phyloP scores from a whole-genome alignment of 2,113 vertebrate species.

The Bubo blakistoni region DNA sequence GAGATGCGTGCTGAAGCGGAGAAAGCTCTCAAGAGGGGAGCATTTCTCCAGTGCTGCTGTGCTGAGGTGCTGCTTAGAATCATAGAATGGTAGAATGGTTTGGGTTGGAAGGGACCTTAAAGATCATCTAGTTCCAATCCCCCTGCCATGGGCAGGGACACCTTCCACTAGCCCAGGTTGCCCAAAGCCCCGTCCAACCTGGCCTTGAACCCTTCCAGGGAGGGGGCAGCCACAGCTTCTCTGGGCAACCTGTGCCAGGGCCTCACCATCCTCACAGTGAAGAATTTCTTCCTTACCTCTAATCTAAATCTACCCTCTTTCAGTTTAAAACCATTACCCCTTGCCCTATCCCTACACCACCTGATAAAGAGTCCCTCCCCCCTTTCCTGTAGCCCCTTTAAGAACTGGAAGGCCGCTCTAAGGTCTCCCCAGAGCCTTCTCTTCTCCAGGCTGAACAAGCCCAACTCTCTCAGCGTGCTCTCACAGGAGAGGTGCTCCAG shows the following conservation, averaged over 20 bases:
- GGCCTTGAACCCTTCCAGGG: background rate
- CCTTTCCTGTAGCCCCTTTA: background rate
- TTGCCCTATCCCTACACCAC: fast-evolving
- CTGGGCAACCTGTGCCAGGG: background rate
- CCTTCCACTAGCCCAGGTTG: no score
- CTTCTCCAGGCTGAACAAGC: background rate
- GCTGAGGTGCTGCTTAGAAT: background rate
- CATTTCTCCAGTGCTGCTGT: background rate
- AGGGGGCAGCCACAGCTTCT: background rate
- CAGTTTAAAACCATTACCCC: background rate
- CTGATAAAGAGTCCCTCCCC: background rate
- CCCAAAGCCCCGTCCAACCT: background rate
- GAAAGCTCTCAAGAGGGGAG: background rate
- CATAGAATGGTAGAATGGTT: background rate
- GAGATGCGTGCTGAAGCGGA: background rate
- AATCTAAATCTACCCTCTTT: background rate
- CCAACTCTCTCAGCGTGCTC: background rate
- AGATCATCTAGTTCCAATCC: background rate
- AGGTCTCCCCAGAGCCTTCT: background rate
- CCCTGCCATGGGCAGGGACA: background rate
- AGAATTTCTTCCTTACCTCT: background rate
- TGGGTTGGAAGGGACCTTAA: background rate
- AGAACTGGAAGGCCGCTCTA: background rate
- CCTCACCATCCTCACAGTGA: background rate
- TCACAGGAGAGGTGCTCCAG: background rate